Percentiles rank a stretch among this genome's conserved stretches.
These are phyloP conservation scores for Pyxicephalus adspersus DNA, from an alignment of 2,113 vertebrate genomes.

Conservation along the genomic window DNA sequence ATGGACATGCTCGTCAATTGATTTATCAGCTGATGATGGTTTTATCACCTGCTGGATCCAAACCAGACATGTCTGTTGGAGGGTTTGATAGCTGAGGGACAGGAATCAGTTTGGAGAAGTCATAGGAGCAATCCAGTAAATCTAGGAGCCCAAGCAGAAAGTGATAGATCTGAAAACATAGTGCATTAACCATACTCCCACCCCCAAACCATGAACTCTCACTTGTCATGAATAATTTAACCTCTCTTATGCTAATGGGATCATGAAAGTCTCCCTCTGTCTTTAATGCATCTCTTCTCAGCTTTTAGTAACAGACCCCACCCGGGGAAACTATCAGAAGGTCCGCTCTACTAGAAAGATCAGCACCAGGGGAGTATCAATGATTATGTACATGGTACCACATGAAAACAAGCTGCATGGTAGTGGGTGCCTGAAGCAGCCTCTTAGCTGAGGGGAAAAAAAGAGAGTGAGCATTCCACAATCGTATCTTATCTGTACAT, in stretches of 20 bases:
- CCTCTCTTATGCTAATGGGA: slow-evolving; percentile 99
- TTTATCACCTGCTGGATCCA: slow-evolving; percentile 98
- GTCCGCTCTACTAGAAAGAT: slow-evolving; percentile 72
- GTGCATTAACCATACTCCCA: slow-evolving; percentile 99
- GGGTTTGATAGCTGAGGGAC: slow-evolving; percentile 80
- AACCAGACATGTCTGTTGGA: slow-evolving; percentile 77
- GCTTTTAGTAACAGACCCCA: slow-evolving; percentile 92
- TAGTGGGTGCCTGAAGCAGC: slow-evolving; percentile 27
- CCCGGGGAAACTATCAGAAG: slow-evolving; percentile 89
- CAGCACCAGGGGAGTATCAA: slow-evolving; percentile 51
- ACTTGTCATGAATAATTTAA: slow-evolving; percentile 99
- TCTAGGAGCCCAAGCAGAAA: slow-evolving; percentile 94
- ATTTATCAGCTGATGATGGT: slow-evolving; percentile 69
- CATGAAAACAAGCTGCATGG: slow-evolving; percentile 19
- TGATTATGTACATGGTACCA: slow-evolving; percentile 38
- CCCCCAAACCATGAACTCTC: slow-evolving; percentile 98
- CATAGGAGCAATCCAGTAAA: slow-evolving; percentile 95
- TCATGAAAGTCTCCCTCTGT: slow-evolving; percentile 96
- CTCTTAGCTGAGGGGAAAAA: slow-evolving; percentile 23
- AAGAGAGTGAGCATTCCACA: not conserved
- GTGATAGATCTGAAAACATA: slow-evolving; percentile 91
- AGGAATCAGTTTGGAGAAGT: slow-evolving; percentile 87
- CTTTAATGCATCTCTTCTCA: slow-evolving; percentile 91
- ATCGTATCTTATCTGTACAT: slow-evolving; percentile 9
- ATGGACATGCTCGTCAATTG: slow-evolving; percentile 18